Evolutionary conservation across 1,140 invertebrate genomes (phyloP).

Genomic region (Whitmania pigra): DNA sequence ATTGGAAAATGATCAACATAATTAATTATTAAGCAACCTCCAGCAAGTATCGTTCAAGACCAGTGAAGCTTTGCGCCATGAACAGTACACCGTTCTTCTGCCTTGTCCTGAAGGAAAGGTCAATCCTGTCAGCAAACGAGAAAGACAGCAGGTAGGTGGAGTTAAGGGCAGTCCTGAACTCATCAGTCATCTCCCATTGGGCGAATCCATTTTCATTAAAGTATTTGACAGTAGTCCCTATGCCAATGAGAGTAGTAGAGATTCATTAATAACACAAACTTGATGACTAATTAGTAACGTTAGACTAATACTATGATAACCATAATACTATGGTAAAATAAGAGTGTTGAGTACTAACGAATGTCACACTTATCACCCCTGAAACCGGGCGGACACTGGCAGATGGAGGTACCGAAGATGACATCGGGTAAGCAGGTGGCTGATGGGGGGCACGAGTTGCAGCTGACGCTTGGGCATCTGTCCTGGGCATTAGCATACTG

Average conservation of each 20-base stretch:
- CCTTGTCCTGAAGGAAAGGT: slow-evolving; percentile 77
- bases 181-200: slow-evolving; percentile 86
- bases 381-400: slow-evolving; percentile 54
- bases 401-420: slow-evolving; percentile 44
- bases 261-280: neutral
- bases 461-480: slow-evolving; percentile 66
- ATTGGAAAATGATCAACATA: neutral
- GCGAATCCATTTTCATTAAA: slow-evolving; percentile 62
- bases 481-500: slow-evolving; percentile 63
- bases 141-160: neutral
- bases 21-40: slow-evolving; percentile 10
- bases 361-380: slow-evolving; percentile 66
- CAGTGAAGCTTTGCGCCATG: slow-evolving; percentile 61
- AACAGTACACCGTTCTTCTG: slow-evolving; percentile 57
- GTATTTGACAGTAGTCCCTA: slow-evolving; percentile 54
- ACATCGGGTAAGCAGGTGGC: slow-evolving; percentile 60
- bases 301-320: too few relatives aligned
- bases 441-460: slow-evolving; percentile 46
- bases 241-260: slow-evolving; percentile 30
- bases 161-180: slow-evolving; percentile 34
- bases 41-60: slow-evolving; percentile 53
- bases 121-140: slow-evolving; percentile 51
- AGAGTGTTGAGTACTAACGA: slow-evolving; percentile 29
- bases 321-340: too few relatives aligned
- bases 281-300: neutral